Evolutionary conservation across 2,113 vertebrate genomes (phyloP), one percentile per base, ranked within the genome.

Genomic region (Polypterus senegalus): DNA sequence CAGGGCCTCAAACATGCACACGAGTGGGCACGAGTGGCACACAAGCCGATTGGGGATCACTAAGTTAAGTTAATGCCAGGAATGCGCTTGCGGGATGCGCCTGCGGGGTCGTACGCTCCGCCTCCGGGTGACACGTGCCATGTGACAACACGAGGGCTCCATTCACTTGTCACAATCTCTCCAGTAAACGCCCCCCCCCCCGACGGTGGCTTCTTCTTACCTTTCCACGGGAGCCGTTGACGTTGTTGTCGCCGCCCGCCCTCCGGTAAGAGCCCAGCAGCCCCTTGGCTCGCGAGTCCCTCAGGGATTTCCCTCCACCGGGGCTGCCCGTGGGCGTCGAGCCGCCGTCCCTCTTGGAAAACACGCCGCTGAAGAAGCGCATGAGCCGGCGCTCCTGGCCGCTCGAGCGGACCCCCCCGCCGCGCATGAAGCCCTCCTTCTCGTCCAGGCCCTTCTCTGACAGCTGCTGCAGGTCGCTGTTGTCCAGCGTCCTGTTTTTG

Each of bases 291-390:
- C 81, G 73, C 49, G 77, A 67, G 65, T 76, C 65, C 44, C 80
- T 71, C 0, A 84, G 76, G 0, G 83, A 74, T 0, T 81, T 70
- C 1, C 73, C 68, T 60, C 67, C 11, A 2, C 76, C 75, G 43
- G 89, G 89, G 62, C 88, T 88, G 1, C 83, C 75, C 7, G 74
- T 60, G 0, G 86, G 74, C 0, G 76, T 74, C 0, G 78, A 73
- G 1, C 79, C 49, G 8, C 79, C 66, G 0, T 90, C 92, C 68
- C 73, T 84, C 69, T 83, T 84, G 60, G 89, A 77, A 58, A 97
- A 98, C 75, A 97, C 92, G 45, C 94, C 92, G 6, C 91, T 93
- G 80, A 97, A 92, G 74, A 94, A 91, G 49, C 90, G 85, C 10
- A 91, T 80, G 58, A 96, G 83, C 3, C 88, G 77, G 58, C 78